These are phyloP conservation scores for Tachysurus vachellii DNA, from an alignment of 2,113 vertebrate species.

Conservation along the genomic window DNA sequence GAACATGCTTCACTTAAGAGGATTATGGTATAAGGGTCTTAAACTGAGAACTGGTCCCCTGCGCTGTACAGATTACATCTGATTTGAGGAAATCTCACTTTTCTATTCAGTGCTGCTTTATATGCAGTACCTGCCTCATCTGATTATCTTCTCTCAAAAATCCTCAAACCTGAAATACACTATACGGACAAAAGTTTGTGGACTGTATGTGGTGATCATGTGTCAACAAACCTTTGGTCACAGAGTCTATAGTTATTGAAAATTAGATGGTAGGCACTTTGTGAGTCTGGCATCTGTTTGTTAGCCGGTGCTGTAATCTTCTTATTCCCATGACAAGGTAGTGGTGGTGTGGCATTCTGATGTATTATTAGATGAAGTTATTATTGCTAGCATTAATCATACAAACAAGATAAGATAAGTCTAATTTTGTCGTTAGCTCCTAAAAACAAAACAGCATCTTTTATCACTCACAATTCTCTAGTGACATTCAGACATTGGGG, in stretches of 20 bases:
- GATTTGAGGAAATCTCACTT: conserved; percentile 29
- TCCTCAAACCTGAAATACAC: background rate
- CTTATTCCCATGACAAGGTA: background rate
- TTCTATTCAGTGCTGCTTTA: conserved; percentile 3
- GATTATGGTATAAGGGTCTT: conserved; percentile 42
- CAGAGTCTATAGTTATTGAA: background rate
- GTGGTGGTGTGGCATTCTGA: background rate
- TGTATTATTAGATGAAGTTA: background rate
- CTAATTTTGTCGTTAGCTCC: background rate
- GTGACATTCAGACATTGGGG: background rate
- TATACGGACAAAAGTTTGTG: background rate
- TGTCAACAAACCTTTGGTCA: background rate
- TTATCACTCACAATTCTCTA: background rate
- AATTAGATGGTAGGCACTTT: background rate
- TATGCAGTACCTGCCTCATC: background rate
- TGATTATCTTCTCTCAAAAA: background rate
- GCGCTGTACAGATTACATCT: conserved; percentile 45
- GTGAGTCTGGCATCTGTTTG: background rate
- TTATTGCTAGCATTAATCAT: background rate
- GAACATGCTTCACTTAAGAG: conserved; percentile 44
- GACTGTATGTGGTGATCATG: background rate
- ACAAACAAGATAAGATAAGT: background rate
- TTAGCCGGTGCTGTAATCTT: background rate
- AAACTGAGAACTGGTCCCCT: conserved; percentile 34
- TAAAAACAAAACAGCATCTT: background rate